phyloP scores from a whole-genome alignment of 2,797 vertebrate genomes.

The Lophius americanus region DNA sequence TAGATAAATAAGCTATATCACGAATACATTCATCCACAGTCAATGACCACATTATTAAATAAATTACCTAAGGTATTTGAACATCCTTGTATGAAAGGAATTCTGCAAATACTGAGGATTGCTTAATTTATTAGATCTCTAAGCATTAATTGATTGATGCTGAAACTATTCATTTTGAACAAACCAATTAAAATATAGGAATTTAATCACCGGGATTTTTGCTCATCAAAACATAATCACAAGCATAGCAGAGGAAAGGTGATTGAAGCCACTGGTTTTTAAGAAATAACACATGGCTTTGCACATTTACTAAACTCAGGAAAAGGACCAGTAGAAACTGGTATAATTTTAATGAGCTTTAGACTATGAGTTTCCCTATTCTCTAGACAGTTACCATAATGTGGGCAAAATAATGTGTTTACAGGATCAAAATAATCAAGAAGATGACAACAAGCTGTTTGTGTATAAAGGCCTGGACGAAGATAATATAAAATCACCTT shows the following conservation, averaged over 20 bases:
- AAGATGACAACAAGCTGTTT: not conserved
- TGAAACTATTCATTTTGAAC: not conserved
- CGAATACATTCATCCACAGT: constrained; percentile 15
- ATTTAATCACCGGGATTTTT: too few relatives aligned
- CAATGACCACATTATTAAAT: constrained; percentile 28
- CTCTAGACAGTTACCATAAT: too few relatives aligned
- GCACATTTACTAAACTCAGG: not conserved
- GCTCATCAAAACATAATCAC: not conserved
- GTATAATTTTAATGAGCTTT: too few relatives aligned
- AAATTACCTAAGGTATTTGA: constrained; percentile 10
- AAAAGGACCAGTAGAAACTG: not conserved
- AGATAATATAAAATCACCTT: not conserved
- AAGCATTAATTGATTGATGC: not conserved
- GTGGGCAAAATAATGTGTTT: not conserved
- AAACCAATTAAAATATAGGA: not conserved
- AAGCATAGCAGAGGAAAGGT: not conserved
- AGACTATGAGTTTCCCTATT: not conserved
- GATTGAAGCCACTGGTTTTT: not conserved
- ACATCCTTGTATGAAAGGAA: constrained; percentile 18
- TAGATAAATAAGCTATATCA: constrained; percentile 18
- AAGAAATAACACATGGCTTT: not conserved
- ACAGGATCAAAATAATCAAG: too few relatives aligned
- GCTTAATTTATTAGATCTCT: constrained; percentile 5
- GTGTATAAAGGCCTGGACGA: not conserved
- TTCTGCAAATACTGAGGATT: constrained; percentile 17